Base-by-base conservation (phyloP, 2,797 vertebrate species). In the Smutsia gigantea region DNA sequence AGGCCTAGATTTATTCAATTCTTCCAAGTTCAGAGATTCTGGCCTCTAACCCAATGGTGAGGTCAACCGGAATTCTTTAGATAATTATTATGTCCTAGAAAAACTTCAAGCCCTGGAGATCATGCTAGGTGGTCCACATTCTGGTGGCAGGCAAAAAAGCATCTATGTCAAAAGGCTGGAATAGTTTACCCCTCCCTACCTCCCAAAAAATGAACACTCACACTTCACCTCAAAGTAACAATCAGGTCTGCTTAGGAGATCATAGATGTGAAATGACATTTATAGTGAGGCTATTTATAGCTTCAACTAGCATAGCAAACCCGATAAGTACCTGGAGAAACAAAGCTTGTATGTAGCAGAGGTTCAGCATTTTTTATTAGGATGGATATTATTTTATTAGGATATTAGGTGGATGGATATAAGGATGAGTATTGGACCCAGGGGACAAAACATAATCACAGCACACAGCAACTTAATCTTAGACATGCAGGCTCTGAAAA, bases 61-160 rank as follows among this genome's bases (percentile, higher is more conserved):
- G 21, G 2, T 74, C 29, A 78, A 19, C 18, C 66, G 63, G 5
- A 29, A 96, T 79, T 97, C 51, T 64, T 93, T 39, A 61, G n/a
- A 21, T 79, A 42, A 78, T 68, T 94, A 68, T 34, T 87, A 93
- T 94, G 49, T 69, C 66, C 57, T 71, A 92, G 42, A 87, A 61
- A 72, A 93, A 87, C 0, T 21, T 55, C 39, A 90, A 74, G 5
- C 0, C 8, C 25, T 64, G 0, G 17, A 93, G 21, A 87, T 63
- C 66, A 51, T 46, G 23, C 37, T 93, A 90, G 85, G 19, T 61
- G 15, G 25, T 87, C 5, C n/a, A 94, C 42, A 87, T n/a, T 90
- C 6, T 19, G 15, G 31, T 39, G 39, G 5, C 7, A 85, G 25
- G 39, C n/a, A 94, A 82, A 13, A 78, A 83, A 82, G 42, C 13